These are phyloP conservation scores for Dromaius novaehollandiae DNA, from an alignment of 2,113 vertebrate species.

Conservation along the genomic window DNA sequence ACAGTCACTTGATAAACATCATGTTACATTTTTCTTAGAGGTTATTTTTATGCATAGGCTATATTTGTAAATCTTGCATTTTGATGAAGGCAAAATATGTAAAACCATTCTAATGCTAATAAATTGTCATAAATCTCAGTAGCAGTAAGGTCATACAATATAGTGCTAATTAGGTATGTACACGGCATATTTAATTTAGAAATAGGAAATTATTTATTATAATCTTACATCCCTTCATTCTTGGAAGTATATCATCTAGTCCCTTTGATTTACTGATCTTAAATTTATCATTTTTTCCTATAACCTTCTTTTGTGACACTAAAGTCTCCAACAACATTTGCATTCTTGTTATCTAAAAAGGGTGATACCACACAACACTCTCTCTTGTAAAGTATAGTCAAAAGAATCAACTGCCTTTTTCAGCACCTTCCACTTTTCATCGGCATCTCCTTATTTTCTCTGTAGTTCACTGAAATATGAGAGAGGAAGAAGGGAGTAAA, in stretches of 20 bases:
- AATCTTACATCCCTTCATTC: not conserved
- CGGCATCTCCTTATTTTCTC: not conserved
- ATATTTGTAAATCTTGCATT: not conserved
- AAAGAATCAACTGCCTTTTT: not conserved
- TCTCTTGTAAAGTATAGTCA: not conserved
- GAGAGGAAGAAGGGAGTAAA: not conserved
- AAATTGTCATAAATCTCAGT: not conserved
- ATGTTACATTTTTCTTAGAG: not conserved
- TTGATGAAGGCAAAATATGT: not conserved
- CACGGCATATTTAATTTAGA: not conserved
- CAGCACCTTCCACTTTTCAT: not conserved
- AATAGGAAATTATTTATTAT: not conserved
- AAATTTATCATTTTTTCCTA: not conserved
- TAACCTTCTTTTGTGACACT: not conserved
- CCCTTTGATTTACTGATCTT: not conserved
- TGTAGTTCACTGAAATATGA: not conserved
- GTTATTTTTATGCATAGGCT: not conserved
- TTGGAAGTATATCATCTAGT: not conserved
- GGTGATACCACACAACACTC: not conserved
- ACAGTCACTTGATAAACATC: not conserved
- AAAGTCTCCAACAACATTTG: not conserved
- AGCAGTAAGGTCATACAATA: not conserved
- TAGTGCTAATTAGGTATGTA: not conserved
- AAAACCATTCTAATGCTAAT: not conserved
- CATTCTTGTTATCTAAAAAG: not conserved